Conservation (phyloP, 2,888 invertebrate species). For the Acronicta psi region DNA sequence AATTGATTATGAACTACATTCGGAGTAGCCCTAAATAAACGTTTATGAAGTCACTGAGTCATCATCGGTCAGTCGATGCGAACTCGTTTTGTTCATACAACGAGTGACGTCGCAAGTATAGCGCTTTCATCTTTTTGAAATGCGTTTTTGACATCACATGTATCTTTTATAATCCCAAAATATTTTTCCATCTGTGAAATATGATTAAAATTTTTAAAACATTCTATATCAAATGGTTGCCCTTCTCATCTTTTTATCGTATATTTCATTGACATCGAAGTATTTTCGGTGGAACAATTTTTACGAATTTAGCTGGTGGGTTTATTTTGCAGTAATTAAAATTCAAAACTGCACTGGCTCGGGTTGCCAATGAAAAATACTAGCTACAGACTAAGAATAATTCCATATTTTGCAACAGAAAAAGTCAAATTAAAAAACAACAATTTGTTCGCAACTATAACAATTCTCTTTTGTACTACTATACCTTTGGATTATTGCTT, state of each 20-base stretch:
- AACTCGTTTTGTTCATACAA: no score
- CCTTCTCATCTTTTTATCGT: background rate
- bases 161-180: no score
- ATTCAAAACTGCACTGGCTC: background rate
- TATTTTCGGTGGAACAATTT: background rate
- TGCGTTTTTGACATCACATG: no score
- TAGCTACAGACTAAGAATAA: slow-evolving; percentile 26
- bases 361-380: slow-evolving; percentile 2
- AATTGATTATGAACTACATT: no score
- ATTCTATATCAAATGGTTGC: background rate
- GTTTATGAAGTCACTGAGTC: no score
- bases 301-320: background rate
- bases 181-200: no score
- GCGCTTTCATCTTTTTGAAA: no score
- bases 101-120: no score
- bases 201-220: no score
- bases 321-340: background rate
- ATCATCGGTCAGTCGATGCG: no score
- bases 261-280: background rate
- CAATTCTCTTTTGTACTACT: slow-evolving; percentile 60
- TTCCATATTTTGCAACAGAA: slow-evolving; percentile 21
- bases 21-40: no score
- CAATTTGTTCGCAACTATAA: slow-evolving; percentile 48
- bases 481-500: slow-evolving; percentile 59
- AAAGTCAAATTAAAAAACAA: slow-evolving; percentile 38